Base-by-base conservation (phyloP, 2,888 invertebrate genomes). In the Leptogaster cylindrica region DNA sequence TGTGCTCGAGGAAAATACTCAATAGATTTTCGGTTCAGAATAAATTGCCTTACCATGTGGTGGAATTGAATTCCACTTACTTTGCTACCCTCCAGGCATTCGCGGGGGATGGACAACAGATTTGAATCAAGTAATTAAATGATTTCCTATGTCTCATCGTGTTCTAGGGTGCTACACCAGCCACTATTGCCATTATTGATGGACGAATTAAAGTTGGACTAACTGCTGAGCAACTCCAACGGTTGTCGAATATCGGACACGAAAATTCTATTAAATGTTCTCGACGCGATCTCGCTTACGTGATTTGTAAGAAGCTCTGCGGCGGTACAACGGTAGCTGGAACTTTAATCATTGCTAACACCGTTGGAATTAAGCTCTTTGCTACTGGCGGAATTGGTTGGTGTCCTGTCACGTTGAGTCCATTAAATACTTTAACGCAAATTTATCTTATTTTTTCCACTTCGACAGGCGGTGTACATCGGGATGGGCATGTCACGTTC, bases 301-400 rank as follows among this genome's bases (percentile, higher is more conserved):
- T 91, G 8, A 74, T 91, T 10, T 87, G 90, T n/a, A 84, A 86
- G 72, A 82, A 83, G 55, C 77, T 87, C 20, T 88, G 88, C 76
- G 97, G 97, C 0, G 98, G 98, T 1, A 98, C 98, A 0, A 99
- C 99, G 0, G 98, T 99, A 1, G 92, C 97, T 0, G 96, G 92
- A 0, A 99, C 98, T 0, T 89, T 97, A 83, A 83, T 95, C 28
- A 87, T 92, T 5, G 93, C 97, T 0, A 86, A 92, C 69, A 82
- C 87, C 71, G 90, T 89, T 6, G 92, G 91, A 4, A 95, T 99
- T 75, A 86, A 88, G 8, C 84, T 99, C 58, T 97, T 99, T 83
- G 97, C 95, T 1, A 99, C 99, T 23, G 98, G 98, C 70, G 92
- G 91, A 2, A 84, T 87, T 72, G 87, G 86, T 84, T 71, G 73